Conservation (phyloP, 2,113 vertebrate species). For the Chaetops frenatus region DNA sequence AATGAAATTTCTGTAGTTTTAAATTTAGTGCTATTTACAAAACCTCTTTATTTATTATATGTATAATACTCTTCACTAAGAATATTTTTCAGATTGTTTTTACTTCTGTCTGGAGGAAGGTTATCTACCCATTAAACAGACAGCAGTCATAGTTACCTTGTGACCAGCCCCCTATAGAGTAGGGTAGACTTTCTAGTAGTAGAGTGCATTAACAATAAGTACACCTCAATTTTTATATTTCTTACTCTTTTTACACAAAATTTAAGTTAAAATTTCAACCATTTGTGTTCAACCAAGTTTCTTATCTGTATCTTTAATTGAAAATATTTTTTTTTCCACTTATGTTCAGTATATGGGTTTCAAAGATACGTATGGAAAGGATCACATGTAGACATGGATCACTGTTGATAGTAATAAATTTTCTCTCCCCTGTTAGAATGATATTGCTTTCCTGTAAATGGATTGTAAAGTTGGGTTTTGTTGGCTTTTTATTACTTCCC, state of each 20-base stretch:
- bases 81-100: not conserved
- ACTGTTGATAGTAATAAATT: not conserved
- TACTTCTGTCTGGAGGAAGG: not conserved
- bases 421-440: not conserved
- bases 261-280: not conserved
- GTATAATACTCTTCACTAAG: not conserved
- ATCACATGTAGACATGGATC: not conserved
- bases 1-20: not conserved
- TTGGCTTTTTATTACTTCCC: not conserved
- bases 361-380: not conserved
- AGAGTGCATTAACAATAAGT: not conserved
- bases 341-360: not conserved
- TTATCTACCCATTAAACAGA: not conserved
- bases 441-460: not conserved
- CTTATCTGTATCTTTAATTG: not conserved
- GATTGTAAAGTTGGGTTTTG: not conserved
- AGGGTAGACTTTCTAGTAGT: not conserved
- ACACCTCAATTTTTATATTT: not conserved
- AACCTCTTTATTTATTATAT: not conserved
- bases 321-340: not conserved
- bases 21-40: not conserved
- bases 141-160: not conserved
- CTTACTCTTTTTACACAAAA: not conserved
- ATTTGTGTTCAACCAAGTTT: not conserved
- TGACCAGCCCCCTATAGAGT: accelerated